Percentiles rank a stretch among this genome's conserved stretches.
These are phyloP conservation scores for Promerops cafer DNA, from an alignment of 2,113 vertebrate genomes.

Conservation along the genomic window DNA sequence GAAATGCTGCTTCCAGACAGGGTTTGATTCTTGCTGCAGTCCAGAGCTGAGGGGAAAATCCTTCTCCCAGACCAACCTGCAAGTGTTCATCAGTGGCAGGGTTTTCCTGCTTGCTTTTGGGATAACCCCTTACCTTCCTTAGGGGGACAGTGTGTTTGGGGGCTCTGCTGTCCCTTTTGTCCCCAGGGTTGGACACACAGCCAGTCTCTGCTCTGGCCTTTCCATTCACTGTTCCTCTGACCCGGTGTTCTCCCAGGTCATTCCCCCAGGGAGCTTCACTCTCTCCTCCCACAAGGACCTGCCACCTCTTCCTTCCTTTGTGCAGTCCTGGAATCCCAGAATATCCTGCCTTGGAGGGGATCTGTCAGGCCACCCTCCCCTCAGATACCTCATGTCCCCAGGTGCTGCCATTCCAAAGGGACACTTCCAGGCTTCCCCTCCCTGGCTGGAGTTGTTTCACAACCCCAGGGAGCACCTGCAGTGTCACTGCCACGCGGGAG, in stretches of 20 bases:
- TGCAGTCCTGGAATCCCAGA: accelerated
- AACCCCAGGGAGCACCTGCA: background rate
- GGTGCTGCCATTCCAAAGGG: background rate
- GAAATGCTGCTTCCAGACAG: background rate
- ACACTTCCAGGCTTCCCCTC: background rate
- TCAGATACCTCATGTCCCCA: background rate
- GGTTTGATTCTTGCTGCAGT: background rate
- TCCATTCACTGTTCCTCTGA: background rate
- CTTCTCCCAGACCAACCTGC: background rate
- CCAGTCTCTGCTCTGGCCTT: background rate
- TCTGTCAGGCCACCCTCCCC: no score
- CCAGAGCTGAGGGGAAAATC: background rate
- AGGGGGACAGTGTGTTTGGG: accelerated
- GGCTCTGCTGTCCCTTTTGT: background rate
- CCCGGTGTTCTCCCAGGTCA: background rate
- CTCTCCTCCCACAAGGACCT: background rate
- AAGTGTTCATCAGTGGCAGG: background rate
- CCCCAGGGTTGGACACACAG: background rate
- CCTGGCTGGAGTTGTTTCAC: background rate
- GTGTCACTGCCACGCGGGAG: background rate
- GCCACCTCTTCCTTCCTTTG: background rate
- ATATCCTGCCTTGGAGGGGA: no score
- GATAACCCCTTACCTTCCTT: background rate
- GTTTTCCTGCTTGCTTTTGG: background rate
- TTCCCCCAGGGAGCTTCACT: accelerated